Base-by-base conservation (phyloP, 2,888 invertebrate genomes). In the Ormyrus pomaceus region DNA sequence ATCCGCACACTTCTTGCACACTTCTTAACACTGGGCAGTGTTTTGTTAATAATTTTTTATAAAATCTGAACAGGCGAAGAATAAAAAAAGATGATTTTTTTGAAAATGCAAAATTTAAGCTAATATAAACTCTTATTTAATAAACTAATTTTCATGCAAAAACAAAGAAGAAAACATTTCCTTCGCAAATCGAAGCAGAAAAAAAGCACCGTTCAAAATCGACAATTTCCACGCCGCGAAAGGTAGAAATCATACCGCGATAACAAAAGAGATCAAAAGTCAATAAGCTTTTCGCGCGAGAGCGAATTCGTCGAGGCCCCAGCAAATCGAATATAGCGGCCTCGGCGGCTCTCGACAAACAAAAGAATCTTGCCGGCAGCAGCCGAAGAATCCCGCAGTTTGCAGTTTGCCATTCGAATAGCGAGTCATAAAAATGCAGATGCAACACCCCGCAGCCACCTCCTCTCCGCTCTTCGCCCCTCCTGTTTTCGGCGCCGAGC, bases 381-480 rank as follows among this genome's bases (percentile, higher is more conserved):
- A 48, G 48, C 9, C 71, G 34, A 51, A 59, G 66, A 61, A 10
- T 68, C 70, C 73, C 82, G 70, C 11, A 34, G 34, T 4, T 34
- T 34, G 34, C 34, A 34, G 34, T 72, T 66, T 66, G 53, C 58
- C 58, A 34, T 72, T 71, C 51, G 66, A 71, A 59, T 59, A 45
- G 58, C 65, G 51, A 77, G 71, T 77, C 71, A 72, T 77, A 77
- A 77, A 72, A 77, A 77, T 77, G 71, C 65, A 72, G 71, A 77
- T 77, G 71, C 77, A 71, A 58, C 53, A 64, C 56, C 50, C 0
- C 0, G 7, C 13, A 6, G 13, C 8, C 64, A 13, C 9, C n/a
- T 7, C 71, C 71, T 48, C 51, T 13, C 45, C 46, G 46, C 55
- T 64, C 50, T 55, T n/a, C 51, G 2, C 51, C 19, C 3, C 10